Conservation (phyloP, 1,140 invertebrate species). For the Trichomalopsis sarcophagae region DNA sequence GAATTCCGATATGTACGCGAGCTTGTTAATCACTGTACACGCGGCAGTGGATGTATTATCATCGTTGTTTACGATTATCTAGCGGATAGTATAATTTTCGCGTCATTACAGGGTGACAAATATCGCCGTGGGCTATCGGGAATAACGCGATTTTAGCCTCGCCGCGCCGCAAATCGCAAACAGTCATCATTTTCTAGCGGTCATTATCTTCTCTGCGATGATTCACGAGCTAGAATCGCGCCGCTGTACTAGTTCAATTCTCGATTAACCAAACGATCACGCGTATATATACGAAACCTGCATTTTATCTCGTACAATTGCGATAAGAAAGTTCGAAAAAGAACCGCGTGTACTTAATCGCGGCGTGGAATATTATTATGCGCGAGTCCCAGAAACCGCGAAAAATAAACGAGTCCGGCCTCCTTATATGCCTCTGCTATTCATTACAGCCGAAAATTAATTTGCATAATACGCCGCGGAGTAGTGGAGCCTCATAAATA, state of each 20-base stretch:
- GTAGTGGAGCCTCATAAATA: slow-evolving; percentile 44
- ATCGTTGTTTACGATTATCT: background rate
- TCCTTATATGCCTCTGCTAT: slow-evolving; percentile 20
- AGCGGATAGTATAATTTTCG: background rate
- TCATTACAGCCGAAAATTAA: slow-evolving; percentile 52
- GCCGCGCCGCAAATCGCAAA: background rate
- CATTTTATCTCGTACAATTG: too few species aligned
- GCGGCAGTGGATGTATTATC: too few species aligned
- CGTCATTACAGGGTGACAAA: background rate
- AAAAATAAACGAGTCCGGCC: background rate
- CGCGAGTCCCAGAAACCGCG: slow-evolving; percentile 7
- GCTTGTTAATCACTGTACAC: too few species aligned
- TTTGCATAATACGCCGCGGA: slow-evolving; percentile 45
- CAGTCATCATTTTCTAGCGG: background rate
- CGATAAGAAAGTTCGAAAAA: background rate
- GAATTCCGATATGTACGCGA: too few species aligned
- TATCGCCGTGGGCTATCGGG: background rate
- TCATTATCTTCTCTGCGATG: background rate
- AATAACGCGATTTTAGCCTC: background rate
- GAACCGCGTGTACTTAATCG: slow-evolving; percentile 14
- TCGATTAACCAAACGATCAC: too few species aligned
- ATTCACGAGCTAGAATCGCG: background rate
- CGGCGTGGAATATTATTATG: background rate
- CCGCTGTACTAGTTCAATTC: too few species aligned
- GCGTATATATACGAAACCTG: too few species aligned